phyloP scores from a whole-genome alignment of 2,888 invertebrate species.

The Sphaerophoria rueppellii region DNA sequence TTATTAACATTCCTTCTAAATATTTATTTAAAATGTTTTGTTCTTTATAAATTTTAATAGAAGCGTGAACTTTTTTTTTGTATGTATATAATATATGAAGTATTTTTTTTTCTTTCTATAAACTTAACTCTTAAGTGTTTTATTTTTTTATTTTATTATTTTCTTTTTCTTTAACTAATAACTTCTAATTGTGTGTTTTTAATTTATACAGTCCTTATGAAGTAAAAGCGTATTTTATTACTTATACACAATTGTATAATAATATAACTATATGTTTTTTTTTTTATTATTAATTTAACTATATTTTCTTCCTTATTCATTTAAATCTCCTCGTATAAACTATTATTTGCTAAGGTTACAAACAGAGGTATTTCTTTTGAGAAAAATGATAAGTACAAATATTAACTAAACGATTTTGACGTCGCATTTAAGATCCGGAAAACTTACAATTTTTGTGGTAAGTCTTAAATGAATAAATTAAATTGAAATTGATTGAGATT shows the following conservation, averaged over 20 bases:
- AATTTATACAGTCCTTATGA: constrained; percentile 80
- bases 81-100: constrained; percentile 60
- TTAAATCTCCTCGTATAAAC: constrained; percentile 33
- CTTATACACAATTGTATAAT: constrained; percentile 77
- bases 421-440: neutral
- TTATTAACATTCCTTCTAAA: constrained; percentile 53
- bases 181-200: constrained; percentile 65
- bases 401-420: neutral
- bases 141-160: constrained; percentile 65
- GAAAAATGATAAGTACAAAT: neutral
- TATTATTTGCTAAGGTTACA: constrained; percentile 55
- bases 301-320: constrained; percentile 16
- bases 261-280: constrained; percentile 59
- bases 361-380: constrained; percentile 46
- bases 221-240: constrained; percentile 82
- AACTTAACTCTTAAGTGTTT: constrained; percentile 67
- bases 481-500: neutral
- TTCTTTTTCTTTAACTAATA: constrained; percentile 76
- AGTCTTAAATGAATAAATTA: constrained; percentile 6
- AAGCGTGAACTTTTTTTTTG: constrained; percentile 70
- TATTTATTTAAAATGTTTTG: constrained; percentile 38
- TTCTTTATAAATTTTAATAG: constrained; percentile 62
- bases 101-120: constrained; percentile 53
- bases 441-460: constrained; percentile 35
- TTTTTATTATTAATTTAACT: constrained; percentile 50